Evolutionary conservation across 2,113 vertebrate genomes (phyloP), one percentile per base, ranked within the genome.

Genomic region (Melanerpes aurifrons): DNA sequence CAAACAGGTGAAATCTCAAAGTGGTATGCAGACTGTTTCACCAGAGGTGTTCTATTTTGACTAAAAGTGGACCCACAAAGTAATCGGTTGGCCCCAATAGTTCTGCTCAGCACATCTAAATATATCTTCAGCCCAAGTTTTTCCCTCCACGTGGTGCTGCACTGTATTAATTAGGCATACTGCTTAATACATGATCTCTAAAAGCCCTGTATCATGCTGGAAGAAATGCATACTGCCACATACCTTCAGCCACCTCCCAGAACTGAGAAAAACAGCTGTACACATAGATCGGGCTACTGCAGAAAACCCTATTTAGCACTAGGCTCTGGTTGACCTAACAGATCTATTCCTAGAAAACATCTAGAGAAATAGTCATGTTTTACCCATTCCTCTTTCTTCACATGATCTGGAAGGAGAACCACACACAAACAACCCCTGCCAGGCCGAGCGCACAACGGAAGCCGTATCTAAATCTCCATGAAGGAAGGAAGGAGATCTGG

Each of bases 401-500:
- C 19, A 31, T 18, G 48, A 57, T 77, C 73, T 45, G 69, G 58
- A 69, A 86, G 64, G 45, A 77, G 20, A 76, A 71, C 11, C 15
- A 13, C 9, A 53, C 72, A 68, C 16, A 64, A 83, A 54, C 63
- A 73, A 66, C 56, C 37, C 45, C 66, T 0, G 0, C 19, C 58
- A 66, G 25, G 11, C 29, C 82, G 59, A 56, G 45, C 17, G 0
- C 83, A 26, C 37, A 83, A 50, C 10, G 19, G 92, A 93, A 96
- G 79, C 61, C 2, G 3, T 61, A 61, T 94, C 82, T 76, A 63
- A 87, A 83, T 64, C 37, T 80, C 90, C 80, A 31, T 0, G 20
- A 92, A 93, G 92, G 90, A 94, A 94, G 92, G 92, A 96, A 92
- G 90, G 40, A 82, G 93, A 96, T 94, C 91, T 91, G 91, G n/a